phyloP scores from a whole-genome alignment of 2,888 invertebrate species.

The Rutpela maculata region DNA sequence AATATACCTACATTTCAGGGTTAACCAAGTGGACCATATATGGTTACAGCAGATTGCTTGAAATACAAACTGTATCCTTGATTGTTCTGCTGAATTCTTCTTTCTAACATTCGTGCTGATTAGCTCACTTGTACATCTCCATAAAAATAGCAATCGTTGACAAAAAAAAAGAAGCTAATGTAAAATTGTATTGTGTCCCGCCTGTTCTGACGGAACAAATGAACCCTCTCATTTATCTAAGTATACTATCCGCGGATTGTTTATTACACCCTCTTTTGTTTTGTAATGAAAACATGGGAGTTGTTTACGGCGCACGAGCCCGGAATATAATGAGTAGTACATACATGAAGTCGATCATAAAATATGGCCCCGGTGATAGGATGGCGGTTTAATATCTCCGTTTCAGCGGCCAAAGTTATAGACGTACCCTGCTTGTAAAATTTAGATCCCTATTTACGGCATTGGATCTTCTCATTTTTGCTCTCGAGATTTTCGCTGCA shows the following conservation, averaged over 20 bases:
- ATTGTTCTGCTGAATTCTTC: not conserved
- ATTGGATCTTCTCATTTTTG: not conserved
- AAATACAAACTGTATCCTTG: no score
- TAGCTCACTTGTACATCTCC: not conserved
- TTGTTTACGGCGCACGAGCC: constrained; percentile 49
- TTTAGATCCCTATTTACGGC: constrained; percentile 20
- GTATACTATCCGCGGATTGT: not conserved
- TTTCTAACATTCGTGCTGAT: not conserved
- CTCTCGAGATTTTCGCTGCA: not conserved
- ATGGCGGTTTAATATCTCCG: constrained; percentile 52
- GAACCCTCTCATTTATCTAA: constrained; percentile 1
- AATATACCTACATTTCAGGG: no score
- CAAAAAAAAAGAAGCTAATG: not conserved
- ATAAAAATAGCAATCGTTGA: not conserved
- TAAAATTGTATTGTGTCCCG: constrained; percentile 7
- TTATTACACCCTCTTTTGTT: constrained; percentile 10
- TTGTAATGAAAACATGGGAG: constrained; percentile 26
- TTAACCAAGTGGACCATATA: no score
- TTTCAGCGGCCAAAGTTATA: constrained; percentile 44
- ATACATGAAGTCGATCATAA: constrained; percentile 49
- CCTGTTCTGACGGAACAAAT: not conserved
- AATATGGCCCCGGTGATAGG: constrained; percentile 52
- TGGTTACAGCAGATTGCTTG: no score
- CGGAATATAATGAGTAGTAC: constrained; percentile 47
- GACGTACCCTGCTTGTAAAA: constrained; percentile 19